A percentile compares a stretch with the other conserved stretches of the same genome.
Evolutionary conservation across 2,888 invertebrate genomes (phyloP).

Genomic region (Nomada fabriciana): DNA sequence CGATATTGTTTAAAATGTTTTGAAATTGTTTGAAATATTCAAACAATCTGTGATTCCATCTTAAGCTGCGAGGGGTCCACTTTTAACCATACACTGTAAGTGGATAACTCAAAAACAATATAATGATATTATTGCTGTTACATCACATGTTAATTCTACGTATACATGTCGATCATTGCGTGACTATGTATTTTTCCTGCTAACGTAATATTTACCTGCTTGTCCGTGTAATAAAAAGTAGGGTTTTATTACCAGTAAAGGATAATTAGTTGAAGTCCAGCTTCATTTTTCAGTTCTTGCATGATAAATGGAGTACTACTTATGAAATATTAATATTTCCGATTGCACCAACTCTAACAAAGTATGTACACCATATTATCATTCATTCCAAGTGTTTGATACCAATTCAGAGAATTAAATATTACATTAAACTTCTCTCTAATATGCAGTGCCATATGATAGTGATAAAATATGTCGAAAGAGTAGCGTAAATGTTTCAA

Average conservation of each 20-base stretch:
- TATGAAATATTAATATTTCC: too few relatives aligned
- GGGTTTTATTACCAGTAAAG: neutral
- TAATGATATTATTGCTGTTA: neutral
- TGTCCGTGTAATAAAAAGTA: neutral
- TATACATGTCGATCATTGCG: neutral
- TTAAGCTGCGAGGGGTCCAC: too few relatives aligned
- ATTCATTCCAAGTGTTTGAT: too few relatives aligned
- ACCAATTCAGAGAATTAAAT: neutral
- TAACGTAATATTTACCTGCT: neutral
- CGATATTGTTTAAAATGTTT: too few relatives aligned
- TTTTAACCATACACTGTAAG: neutral
- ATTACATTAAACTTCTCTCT: neutral
- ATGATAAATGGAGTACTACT: too few relatives aligned
- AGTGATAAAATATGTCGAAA: neutral
- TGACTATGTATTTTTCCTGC: neutral
- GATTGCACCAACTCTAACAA: too few relatives aligned
- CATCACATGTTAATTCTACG: neutral
- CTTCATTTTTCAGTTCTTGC: too few relatives aligned
- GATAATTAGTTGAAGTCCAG: too few relatives aligned
- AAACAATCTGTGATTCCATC: too few relatives aligned
- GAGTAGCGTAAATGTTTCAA: neutral
- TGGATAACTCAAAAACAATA: neutral
- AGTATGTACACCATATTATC: too few relatives aligned
- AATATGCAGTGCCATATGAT: neutral
- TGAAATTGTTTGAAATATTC: too few relatives aligned